Evolutionary conservation across 1,140 invertebrate genomes (phyloP).

Genomic region (Stegodyphus mimosarum): DNA sequence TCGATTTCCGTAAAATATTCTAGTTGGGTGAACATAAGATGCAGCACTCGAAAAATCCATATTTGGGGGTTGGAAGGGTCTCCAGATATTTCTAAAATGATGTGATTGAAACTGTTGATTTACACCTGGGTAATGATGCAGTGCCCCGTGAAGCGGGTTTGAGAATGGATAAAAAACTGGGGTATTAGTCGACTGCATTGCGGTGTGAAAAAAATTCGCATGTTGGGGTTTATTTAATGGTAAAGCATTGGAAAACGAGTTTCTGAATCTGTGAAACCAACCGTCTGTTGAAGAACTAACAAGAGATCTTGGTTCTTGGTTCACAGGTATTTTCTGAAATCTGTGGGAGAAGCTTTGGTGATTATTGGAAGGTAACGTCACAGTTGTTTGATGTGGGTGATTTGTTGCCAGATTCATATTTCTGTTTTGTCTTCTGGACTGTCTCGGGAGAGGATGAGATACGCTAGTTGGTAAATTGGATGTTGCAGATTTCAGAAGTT

Average conservation of each 20-base stretch:
- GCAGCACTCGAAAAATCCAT: slow-evolving; percentile 5
- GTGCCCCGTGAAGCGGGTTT: not conserved
- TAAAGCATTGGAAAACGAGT: slow-evolving; percentile 33
- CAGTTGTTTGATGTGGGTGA: not conserved
- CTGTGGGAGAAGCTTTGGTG: not conserved
- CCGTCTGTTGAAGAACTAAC: not conserved
- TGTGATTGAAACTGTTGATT: not conserved
- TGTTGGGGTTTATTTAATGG: slow-evolving; percentile 8
- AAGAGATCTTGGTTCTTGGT: not conserved
- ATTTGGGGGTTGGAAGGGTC: not conserved
- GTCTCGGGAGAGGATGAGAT: not conserved
- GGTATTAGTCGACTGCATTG: not conserved
- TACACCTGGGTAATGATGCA: not conserved
- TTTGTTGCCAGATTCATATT: not conserved
- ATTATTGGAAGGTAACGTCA: not conserved
- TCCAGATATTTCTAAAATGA: not conserved
- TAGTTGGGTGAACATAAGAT: not conserved
- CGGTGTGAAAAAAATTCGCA: not conserved
- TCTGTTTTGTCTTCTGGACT: not conserved
- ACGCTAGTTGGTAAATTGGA: not conserved
- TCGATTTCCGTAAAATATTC: not conserved
- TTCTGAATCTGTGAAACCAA: slow-evolving; percentile 29
- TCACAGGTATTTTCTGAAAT: not conserved
- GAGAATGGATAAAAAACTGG: not conserved
- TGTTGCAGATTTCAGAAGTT: not conserved